Evolutionary conservation across 2,888 invertebrate species (phyloP).

Genomic region (Uloborus plumipes): DNA sequence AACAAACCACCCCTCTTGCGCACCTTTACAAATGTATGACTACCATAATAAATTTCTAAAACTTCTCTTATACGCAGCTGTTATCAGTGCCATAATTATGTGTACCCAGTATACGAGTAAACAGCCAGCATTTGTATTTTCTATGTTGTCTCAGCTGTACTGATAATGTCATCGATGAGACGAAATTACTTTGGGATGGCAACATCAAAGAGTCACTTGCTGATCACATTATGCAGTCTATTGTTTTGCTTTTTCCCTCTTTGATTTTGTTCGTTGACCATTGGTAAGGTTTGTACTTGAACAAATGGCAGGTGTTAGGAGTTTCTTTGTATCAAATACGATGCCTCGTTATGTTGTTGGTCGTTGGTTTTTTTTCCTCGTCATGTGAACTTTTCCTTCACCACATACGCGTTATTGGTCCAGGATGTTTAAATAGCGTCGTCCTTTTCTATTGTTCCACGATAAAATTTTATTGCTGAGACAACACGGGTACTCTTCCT

Average conservation of each 20-base stretch:
- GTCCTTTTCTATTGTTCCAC: too few relatives aligned
- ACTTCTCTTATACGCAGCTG: too few relatives aligned
- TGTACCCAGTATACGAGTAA: too few relatives aligned
- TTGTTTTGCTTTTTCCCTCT: slow-evolving; percentile 41
- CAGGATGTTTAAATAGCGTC: too few relatives aligned
- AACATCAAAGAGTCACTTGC: slow-evolving; percentile 14
- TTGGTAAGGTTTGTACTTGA: slow-evolving; percentile 29
- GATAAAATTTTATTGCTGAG: too few relatives aligned
- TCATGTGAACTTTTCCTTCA: neutral
- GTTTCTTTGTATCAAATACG: slow-evolving; percentile 26
- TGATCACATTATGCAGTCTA: slow-evolving; percentile 11
- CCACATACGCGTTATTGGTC: too few relatives aligned
- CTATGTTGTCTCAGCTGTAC: slow-evolving; percentile 50
- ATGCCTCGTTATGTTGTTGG: slow-evolving; percentile 31
- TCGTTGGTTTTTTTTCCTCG: neutral
- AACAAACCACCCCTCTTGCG: too few relatives aligned
- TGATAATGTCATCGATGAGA: slow-evolving; percentile 13
- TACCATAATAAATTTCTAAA: too few relatives aligned
- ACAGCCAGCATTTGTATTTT: neutral
- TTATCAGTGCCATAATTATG: too few relatives aligned
- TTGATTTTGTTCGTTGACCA: slow-evolving; percentile 7
- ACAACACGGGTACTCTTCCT: slow-evolving; percentile 1
- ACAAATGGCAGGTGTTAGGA: slow-evolving; percentile 46
- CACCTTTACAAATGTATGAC: too few relatives aligned
- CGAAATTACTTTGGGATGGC: slow-evolving; percentile 21